Base-by-base conservation (phyloP, 2,113 vertebrate genomes). In the Lamprotornis superbus region DNA sequence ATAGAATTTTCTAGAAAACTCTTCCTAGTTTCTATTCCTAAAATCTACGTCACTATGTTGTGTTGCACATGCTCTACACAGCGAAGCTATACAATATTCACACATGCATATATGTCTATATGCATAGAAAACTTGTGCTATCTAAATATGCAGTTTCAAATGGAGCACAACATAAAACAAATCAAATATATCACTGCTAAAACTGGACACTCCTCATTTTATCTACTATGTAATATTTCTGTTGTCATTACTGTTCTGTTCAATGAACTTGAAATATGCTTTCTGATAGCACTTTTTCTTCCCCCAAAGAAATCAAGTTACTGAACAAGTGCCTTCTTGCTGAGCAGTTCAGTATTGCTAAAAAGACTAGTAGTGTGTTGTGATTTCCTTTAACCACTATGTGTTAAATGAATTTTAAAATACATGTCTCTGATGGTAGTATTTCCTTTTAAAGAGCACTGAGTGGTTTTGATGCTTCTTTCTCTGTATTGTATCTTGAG, bases 381-480 rank as follows among this genome's bases (percentile, higher is more conserved):
- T 81, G 90, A 81, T 46, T 93, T 85, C 25, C n/a, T 65, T 85
- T 95, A 89, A 92, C n/a, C 15, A 42, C 35, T 52, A 42, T 35
- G 13, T 28, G 21, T 37, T 89, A 92, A 80, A 83, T 24, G 5
- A 69, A 14, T 87, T 95, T 89, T 16, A 83, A 88, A 96, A 74
- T 70, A 79, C 65, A 17, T 89, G n/a, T 83, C 59, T 90, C 78
- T 93, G 69, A 64, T 9, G 12, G 33, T 37, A 84, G 8, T 46
- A 75, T 46, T 92, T 91, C 27, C 42, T 92, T 95, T 90, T 67
- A 44, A 95, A 95, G 92, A 89, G 28, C 30, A 56, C 14, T 10
- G 11, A 83, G 25, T 53, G 13, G 16, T 74, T 92, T 89, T 65
- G 21, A 31, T 80, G 63, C 42, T 95, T 97, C 89, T 70, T 85